Base-by-base conservation (phyloP, 2,113 vertebrate species). In the Psettodes erumei region DNA sequence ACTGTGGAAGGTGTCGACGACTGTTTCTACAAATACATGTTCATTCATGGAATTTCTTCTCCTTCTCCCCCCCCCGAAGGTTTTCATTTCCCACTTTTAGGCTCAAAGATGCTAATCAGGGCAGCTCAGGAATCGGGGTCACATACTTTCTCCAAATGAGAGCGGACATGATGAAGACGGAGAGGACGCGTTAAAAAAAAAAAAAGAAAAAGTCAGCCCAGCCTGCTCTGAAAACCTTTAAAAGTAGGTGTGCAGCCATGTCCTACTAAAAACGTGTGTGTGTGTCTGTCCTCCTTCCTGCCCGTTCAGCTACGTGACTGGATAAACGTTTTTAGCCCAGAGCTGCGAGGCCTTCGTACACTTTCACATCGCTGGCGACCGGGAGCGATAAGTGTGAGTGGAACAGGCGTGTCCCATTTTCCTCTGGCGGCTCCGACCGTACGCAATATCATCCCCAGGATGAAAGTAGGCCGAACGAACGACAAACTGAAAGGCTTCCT, bases 101-200 rank as follows among this genome's bases (percentile, higher is more conserved):
- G 4, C 7, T 32, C 40, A 25, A 7, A 28, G 32, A 42, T 38
- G 8, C 47, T 70, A 67, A 60, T 68, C 42, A 38, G 51, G 71
- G 30, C 53, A 55, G 53, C 75, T 56, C 69, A 53, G 47, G 51
- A 67, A 76, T 27, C n/a, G 33, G 74, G 78, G 80, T 70, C 75
- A 54, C 25, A 48, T 42, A 18, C 23, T 79, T n/a, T 82, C 23
- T 71, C 53, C 51, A 53, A 75, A 32, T 6, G 25, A 51, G 35
- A 30, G 12, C 0, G n/a, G n/a, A n/a, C n/a, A 8, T 3, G 21
- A 64, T 27, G 47, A 16, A 50, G 35, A 63, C 35, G 51, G 11
- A 40, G 40, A 45, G 6, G 23, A 3, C 33, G 71, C 13, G n/a
- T 1, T 6, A n/a, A 33, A 55, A 74, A 74, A n/a, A n/a, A n/a